Percentiles rank a stretch among this genome's conserved stretches.
Conservation (phyloP, 2,113 vertebrate genomes). For the Percopsis transmontana region DNA sequence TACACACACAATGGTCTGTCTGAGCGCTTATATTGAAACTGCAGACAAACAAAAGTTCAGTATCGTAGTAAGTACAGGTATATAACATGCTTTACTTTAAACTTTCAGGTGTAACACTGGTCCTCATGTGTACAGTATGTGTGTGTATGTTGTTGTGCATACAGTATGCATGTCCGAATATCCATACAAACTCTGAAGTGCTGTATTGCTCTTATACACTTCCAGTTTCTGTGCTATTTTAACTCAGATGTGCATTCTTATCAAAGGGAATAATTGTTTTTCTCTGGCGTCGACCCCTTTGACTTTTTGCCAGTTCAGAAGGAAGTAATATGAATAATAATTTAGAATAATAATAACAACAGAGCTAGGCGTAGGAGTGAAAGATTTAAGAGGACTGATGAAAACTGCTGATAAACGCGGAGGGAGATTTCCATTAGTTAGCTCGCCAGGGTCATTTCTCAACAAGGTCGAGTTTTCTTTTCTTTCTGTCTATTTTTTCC, state of each 20-base stretch:
- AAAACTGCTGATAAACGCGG: constrained; percentile 31
- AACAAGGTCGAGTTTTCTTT: constrained; percentile 51
- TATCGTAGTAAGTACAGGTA: no score
- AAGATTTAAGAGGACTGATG: constrained; percentile 36
- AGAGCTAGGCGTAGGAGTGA: constrained; percentile 24
- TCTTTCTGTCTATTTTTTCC: constrained; percentile 42
- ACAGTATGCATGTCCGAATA: no score
- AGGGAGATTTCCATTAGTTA: constrained; percentile 54
- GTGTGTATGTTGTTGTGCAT: background rate
- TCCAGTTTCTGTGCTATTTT: no score
- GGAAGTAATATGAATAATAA: constrained; percentile 9
- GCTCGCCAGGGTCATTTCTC: constrained; percentile 40
- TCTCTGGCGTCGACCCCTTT: background rate
- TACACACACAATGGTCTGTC: no score
- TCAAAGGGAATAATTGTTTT: background rate
- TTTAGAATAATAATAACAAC: constrained; percentile 30
- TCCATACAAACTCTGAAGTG: background rate
- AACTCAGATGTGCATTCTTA: no score
- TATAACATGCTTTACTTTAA: no score
- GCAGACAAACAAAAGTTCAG: no score
- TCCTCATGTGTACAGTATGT: background rate
- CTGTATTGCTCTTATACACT: no score
- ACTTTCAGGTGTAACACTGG: no score
- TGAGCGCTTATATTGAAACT: no score
- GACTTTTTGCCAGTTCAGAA: background rate